A percentile compares a stretch with the other conserved stretches of the same genome.
Conservation (phyloP, 2,113 vertebrate genomes). For the Bufo bufo region DNA sequence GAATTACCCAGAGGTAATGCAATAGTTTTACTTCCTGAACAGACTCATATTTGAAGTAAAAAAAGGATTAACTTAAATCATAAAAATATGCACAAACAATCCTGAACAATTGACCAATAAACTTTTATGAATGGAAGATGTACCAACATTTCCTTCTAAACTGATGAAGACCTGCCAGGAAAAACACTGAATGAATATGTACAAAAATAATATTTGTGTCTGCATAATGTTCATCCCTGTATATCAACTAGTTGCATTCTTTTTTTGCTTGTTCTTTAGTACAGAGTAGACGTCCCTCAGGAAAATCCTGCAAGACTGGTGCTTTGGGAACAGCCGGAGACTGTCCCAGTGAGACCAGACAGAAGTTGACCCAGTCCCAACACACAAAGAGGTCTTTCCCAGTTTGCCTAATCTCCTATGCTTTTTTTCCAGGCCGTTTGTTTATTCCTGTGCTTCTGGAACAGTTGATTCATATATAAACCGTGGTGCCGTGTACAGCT, state of each 20-base stretch:
- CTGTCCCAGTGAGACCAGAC: constrained; percentile 44
- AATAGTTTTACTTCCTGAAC: not conserved
- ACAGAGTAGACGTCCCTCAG: not conserved
- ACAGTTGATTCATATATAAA: constrained; percentile 40
- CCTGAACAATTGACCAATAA: not conserved
- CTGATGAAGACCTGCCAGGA: not conserved
- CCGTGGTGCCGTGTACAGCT: constrained; percentile 16
- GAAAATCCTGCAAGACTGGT: not conserved
- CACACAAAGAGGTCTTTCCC: constrained; percentile 54
- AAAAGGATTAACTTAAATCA: not conserved
- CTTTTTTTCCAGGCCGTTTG: constrained; percentile 29
- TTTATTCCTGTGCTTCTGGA: constrained; percentile 42
- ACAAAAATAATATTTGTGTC: not conserved
- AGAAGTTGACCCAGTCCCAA: constrained; percentile 41
- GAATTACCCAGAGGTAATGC: not conserved
- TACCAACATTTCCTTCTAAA: not conserved
- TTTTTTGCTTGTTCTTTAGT: not conserved
- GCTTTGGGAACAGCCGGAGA: constrained; percentile 13
- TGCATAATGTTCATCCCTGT: not conserved
- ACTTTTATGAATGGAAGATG: not conserved
- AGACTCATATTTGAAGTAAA: not conserved
- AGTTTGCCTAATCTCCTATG: constrained; percentile 51
- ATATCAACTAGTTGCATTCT: not conserved
- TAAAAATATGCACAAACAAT: constrained; percentile 18
- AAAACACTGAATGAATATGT: constrained; percentile 26